Percentiles rank a stretch among this genome's conserved stretches.
Evolutionary conservation across 1,140 invertebrate species (phyloP).

Genomic region (Gonatopus flavifemur): DNA sequence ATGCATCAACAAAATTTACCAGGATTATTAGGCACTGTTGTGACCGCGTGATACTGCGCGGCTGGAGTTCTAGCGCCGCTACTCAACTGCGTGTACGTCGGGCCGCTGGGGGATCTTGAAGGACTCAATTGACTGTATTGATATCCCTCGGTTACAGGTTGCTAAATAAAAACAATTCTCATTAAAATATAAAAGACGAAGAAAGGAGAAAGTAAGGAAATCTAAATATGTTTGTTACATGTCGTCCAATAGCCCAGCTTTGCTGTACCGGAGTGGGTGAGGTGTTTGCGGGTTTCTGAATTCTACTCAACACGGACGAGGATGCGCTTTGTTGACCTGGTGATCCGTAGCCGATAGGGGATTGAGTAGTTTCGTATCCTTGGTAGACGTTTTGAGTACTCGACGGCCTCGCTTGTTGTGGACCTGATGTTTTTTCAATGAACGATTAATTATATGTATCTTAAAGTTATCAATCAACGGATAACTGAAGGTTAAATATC

Average conservation of each 20-base stretch:
- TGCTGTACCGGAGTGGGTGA: conserved; percentile 69
- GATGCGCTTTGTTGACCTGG: conserved; percentile 58
- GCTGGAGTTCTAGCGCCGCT: conserved; percentile 62
- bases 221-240: conserved; percentile 13
- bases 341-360: conserved; percentile 67
- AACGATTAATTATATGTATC: not conserved
- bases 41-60: conserved; percentile 60
- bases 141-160: conserved; percentile 66
- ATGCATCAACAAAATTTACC: conserved; percentile 49
- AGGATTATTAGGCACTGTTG: conserved; percentile 61
- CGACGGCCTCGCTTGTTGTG: conserved; percentile 62
- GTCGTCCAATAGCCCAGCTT: conserved; percentile 60
- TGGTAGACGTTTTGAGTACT: conserved; percentile 72
- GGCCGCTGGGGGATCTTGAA: conserved; percentile 75
- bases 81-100: conserved; percentile 83
- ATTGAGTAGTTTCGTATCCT: conserved; percentile 70
- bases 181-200: conserved; percentile 1
- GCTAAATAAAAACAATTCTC: conserved; percentile 24
- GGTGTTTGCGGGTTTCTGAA: conserved; percentile 68
- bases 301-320: conserved; percentile 63
- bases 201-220: not conserved
- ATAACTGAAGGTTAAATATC: not conserved
- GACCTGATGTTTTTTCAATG: conserved; percentile 29
- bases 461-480: not conserved
- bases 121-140: conserved; percentile 82